Percentiles rank a stretch among this genome's conserved stretches.
phyloP scores from a whole-genome alignment of 1,140 invertebrate genomes.

The Drosophila lacteicornis region DNA sequence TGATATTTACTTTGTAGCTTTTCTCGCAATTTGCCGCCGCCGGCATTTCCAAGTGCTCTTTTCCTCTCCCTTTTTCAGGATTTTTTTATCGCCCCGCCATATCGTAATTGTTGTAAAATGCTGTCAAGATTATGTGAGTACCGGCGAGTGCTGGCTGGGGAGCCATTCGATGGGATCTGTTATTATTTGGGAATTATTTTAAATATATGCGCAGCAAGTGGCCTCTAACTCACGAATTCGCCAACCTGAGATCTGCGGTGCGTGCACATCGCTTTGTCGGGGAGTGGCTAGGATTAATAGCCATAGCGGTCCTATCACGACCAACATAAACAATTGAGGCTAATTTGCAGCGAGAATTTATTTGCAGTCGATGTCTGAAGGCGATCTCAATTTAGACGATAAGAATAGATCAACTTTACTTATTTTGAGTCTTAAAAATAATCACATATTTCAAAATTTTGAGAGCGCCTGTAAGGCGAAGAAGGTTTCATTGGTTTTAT shows the following conservation, averaged over 20 bases:
- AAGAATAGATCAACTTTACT: not conserved
- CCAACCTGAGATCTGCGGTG: not conserved
- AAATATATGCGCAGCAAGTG: slow-evolving; percentile 37
- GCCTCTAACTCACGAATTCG: slow-evolving; percentile 15
- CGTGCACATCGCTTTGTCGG: slow-evolving; percentile 1
- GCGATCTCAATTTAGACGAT: not conserved
- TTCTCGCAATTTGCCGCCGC: slow-evolving; percentile 42
- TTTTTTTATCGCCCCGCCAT: slow-evolving; percentile 29
- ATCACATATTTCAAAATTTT: no score
- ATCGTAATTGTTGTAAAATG: slow-evolving; percentile 53
- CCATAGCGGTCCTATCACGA: slow-evolving; percentile 15
- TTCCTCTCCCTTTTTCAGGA: slow-evolving; percentile 1
- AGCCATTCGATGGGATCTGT: slow-evolving; percentile 34
- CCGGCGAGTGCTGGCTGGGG: slow-evolving; percentile 7
- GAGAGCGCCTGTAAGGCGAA: no score
- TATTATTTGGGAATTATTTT: slow-evolving; percentile 57
- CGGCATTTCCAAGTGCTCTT: slow-evolving; percentile 33
- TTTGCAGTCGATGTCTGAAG: not conserved
- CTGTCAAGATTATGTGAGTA: slow-evolving; percentile 32
- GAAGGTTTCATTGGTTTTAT: no score
- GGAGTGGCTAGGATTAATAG: slow-evolving; percentile 19
- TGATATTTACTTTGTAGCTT: slow-evolving; percentile 37
- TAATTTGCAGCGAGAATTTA: slow-evolving; percentile 4
- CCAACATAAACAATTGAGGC: slow-evolving; percentile 3
- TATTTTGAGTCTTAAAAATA: no score